A percentile compares a stretch with the other conserved stretches of the same genome.
Evolutionary conservation across 2,888 invertebrate genomes (phyloP).

Genomic region (Andrena marginata): DNA sequence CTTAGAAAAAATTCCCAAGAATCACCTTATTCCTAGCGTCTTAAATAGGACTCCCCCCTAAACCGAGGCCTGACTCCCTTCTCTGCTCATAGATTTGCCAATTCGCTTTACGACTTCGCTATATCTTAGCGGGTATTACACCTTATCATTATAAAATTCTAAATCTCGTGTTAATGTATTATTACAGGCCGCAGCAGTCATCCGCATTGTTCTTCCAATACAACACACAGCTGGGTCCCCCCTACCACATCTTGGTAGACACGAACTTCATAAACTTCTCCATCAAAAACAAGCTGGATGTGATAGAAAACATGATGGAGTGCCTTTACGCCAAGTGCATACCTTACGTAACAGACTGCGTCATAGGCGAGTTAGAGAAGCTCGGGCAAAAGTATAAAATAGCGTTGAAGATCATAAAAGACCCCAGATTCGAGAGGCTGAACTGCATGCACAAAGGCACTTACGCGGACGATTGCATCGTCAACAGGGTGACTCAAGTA

Average conservation of each 20-base stretch:
- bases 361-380: conserved; percentile 98
- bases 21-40: too few species aligned
- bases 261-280: conserved; percentile 99
- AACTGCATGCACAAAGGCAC: conserved; percentile 98
- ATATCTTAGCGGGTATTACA: too few species aligned
- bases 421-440: conserved; percentile 96
- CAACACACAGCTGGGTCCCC: conserved; percentile 99
- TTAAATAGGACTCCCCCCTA: too few species aligned
- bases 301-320: conserved; percentile 99
- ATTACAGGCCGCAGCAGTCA: conserved; percentile 90
- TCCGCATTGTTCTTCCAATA: conserved; percentile 99
- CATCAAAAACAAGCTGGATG: conserved; percentile 98
- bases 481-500: conserved; percentile 95
- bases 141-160: neutral
- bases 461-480: conserved; percentile 99
- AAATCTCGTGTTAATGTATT: conserved; percentile 8
- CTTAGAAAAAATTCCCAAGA: too few species aligned
- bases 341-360: conserved; percentile 99
- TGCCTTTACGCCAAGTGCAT: conserved; percentile 99
- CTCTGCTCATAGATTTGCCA: too few species aligned
- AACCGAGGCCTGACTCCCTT: too few species aligned
- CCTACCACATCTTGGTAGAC: conserved; percentile 97
- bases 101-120: too few species aligned
- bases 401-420: conserved; percentile 97
- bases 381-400: conserved; percentile 97